Conservation (phyloP, 2,113 vertebrate genomes). For the Hemichromis elongatus region DNA sequence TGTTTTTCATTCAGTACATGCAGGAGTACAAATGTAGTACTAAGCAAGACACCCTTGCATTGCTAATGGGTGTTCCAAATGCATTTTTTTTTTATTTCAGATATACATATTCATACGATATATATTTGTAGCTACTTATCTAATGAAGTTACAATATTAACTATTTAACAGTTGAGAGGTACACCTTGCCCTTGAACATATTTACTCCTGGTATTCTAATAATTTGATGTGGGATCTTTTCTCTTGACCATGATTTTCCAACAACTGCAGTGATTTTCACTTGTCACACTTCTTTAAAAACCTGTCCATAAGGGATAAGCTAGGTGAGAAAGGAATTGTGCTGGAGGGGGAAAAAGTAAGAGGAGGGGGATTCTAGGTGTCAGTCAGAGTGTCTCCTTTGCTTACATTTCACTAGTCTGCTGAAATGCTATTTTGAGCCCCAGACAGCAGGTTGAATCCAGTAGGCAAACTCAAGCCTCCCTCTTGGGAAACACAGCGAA, state of each 20-base stretch:
- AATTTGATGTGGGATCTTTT: neutral
- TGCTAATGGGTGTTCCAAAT: neutral
- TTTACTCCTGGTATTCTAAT: conserved; percentile 14
- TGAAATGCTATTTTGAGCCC: conserved; percentile 76
- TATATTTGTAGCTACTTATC: neutral
- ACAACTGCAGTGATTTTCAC: conserved; percentile 44
- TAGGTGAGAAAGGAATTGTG: conserved; percentile 39
- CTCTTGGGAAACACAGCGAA: conserved; percentile 57
- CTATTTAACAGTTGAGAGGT: neutral
- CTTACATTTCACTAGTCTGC: conserved; percentile 74
- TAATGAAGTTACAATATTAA: neutral
- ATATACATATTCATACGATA: neutral
- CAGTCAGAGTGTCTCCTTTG: conserved; percentile 70
- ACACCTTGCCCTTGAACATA: conserved; percentile 8
- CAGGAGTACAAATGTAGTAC: conserved; percentile 34
- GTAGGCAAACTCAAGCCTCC: conserved; percentile 65
- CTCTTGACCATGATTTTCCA: conserved; percentile 1
- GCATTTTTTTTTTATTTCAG: neutral
- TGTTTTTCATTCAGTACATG: conserved; percentile 13
- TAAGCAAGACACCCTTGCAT: neutral
- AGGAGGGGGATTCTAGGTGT: conserved; percentile 60
- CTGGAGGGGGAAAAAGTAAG: conserved; percentile 22
- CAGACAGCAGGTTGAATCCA: conserved; percentile 72
- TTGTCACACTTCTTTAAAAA: conserved; percentile 52
- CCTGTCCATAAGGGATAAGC: conserved; percentile 26